These are phyloP conservation scores for Frankliniella fusca DNA, from an alignment of 2,888 invertebrate species.

Conservation along the genomic window DNA sequence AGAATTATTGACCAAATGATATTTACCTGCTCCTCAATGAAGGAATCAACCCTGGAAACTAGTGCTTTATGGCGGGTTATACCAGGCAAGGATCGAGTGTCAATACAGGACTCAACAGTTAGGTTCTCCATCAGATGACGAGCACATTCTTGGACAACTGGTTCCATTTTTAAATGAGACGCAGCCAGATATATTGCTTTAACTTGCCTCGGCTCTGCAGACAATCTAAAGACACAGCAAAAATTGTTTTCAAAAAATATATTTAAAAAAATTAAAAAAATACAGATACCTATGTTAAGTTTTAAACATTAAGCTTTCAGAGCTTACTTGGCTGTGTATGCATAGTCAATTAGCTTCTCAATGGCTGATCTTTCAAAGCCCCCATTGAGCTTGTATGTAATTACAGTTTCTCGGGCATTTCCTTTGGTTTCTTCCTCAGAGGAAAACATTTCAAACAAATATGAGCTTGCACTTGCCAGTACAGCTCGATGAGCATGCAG, in stretches of 20 bases:
- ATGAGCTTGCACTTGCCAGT: conserved; percentile 71
- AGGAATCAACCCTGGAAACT: conserved; percentile 62
- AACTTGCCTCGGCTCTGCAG: conserved; percentile 55
- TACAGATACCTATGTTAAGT: conserved; percentile 29
- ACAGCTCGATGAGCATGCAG: conserved; percentile 74
- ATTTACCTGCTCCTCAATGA: conserved; percentile 63
- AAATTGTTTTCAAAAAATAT: background rate
- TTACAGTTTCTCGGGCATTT: conserved; percentile 48
- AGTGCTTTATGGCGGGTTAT: conserved; percentile 54
- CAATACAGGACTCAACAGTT: conserved; percentile 56
- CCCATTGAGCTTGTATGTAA: conserved; percentile 60
- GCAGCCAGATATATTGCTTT: conserved; percentile 78
- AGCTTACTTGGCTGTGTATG: conserved; percentile 67
- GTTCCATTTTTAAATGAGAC: conserved; percentile 68
- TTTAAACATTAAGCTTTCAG: conserved; percentile 29
- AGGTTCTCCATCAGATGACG: conserved; percentile 63
- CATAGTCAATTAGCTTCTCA: conserved; percentile 72
- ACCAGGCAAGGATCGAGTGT: conserved; percentile 54
- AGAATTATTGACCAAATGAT: background rate
- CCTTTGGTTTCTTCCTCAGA: conserved; percentile 53
- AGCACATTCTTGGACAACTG: conserved; percentile 67
- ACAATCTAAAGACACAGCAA: conserved; percentile 47
- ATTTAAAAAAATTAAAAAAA: background rate
- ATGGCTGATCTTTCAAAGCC: conserved; percentile 64
- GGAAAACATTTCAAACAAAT: conserved; percentile 69